These are phyloP conservation scores for Eledone cirrhosa DNA, from an alignment of 2,888 invertebrate genomes.

Conservation along the genomic window DNA sequence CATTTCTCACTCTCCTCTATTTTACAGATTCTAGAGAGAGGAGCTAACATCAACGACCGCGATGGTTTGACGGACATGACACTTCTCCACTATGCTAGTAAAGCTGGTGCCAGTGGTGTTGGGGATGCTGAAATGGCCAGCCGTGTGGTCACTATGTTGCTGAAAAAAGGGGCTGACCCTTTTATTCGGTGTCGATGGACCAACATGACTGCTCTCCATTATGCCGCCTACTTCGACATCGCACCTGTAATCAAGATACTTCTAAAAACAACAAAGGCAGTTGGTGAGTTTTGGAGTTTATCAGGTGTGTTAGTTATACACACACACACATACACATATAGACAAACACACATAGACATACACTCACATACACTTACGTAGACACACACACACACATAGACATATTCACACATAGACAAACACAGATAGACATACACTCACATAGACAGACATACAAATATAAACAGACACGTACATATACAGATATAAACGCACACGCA, in stretches of 20 bases:
- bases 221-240: constrained; percentile 70
- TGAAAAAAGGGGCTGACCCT: constrained; percentile 66
- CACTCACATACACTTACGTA: too few relatives aligned
- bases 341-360: too few relatives aligned
- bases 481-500: too few relatives aligned
- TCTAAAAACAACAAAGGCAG: constrained; percentile 60
- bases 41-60: constrained; percentile 68
- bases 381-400: too few relatives aligned
- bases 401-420: too few relatives aligned
- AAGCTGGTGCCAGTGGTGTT: constrained; percentile 69
- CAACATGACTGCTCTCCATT: constrained; percentile 70
- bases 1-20: too few relatives aligned
- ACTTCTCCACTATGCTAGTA: constrained; percentile 69
- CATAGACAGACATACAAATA: too few relatives aligned
- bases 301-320: too few relatives aligned
- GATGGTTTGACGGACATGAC: constrained; percentile 71
- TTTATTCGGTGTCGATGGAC: constrained; percentile 69
- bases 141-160: constrained; percentile 53
- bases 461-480: too few relatives aligned
- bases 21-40: constrained; percentile 66
- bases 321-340: too few relatives aligned
- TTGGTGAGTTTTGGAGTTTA: constrained; percentile 46
- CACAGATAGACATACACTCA: too few relatives aligned
- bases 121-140: constrained; percentile 62
- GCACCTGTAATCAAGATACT: constrained; percentile 66